phyloP scores from a whole-genome alignment of 2,113 vertebrate species.

The Calypte anna region DNA sequence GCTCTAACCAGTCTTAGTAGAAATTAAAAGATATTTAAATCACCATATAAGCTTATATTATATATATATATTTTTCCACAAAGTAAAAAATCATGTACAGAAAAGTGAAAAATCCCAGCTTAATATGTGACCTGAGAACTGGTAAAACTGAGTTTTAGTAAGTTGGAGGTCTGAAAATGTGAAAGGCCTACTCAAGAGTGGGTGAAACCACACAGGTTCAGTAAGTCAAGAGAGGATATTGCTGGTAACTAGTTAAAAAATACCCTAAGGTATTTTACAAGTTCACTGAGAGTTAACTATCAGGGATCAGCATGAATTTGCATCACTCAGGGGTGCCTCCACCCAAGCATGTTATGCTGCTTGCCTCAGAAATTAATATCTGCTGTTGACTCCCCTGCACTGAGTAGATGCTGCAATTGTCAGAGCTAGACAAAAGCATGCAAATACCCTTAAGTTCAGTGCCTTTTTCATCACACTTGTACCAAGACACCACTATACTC shows the following conservation, averaged over 20 bases:
- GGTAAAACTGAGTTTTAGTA: neutral
- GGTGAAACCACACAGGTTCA: neutral
- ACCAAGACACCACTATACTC: neutral
- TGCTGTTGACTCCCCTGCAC: neutral
- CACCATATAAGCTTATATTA: fast-evolving
- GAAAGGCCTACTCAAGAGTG: neutral
- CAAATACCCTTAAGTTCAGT: neutral
- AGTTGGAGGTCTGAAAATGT: neutral
- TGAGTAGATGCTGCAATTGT: neutral
- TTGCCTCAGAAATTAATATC: neutral
- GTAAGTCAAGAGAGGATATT: neutral
- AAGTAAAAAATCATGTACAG: neutral
- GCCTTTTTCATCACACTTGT: neutral
- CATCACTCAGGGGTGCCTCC: no score
- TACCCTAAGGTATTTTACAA: neutral
- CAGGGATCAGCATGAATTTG: neutral
- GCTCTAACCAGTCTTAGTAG: neutral
- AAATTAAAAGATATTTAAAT: neutral
- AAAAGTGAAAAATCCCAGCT: neutral
- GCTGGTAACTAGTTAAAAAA: neutral
- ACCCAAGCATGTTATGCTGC: neutral
- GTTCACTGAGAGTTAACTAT: neutral
- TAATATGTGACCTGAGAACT: neutral
- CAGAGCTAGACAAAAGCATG: neutral
- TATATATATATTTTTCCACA: neutral